Evolutionary conservation across 2,888 invertebrate species (phyloP).

Genomic region (Acanthoscelides obtectus): DNA sequence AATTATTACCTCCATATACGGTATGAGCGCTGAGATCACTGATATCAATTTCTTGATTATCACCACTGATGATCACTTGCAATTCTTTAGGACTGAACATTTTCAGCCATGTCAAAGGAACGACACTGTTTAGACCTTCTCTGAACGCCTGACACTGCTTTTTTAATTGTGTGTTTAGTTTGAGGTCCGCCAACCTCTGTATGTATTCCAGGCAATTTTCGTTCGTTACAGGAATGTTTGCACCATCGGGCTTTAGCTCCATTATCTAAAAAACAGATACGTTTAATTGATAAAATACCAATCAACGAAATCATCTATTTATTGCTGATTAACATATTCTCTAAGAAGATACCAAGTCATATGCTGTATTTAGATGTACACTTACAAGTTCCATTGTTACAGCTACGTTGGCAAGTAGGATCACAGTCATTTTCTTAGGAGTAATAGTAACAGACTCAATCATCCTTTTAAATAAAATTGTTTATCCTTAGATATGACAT

Average conservation of each 20-base stretch:
- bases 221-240: constrained; percentile 84
- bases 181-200: constrained; percentile 92
- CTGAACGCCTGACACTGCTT: constrained; percentile 85
- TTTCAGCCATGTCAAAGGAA: constrained; percentile 87
- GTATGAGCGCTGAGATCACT: constrained; percentile 82
- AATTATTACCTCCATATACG: constrained; percentile 69
- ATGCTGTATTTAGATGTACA: too few species aligned
- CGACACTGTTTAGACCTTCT: constrained; percentile 84
- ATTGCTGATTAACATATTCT: too few species aligned
- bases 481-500: too few species aligned
- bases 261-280: constrained; percentile 56
- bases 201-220: constrained; percentile 95
- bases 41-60: constrained; percentile 89
- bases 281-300: neutral
- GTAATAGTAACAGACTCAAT: too few species aligned
- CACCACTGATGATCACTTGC: constrained; percentile 94
- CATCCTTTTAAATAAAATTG: too few species aligned
- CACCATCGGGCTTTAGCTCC: constrained; percentile 87
- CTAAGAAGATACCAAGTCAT: too few species aligned
- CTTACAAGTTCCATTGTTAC: too few species aligned
- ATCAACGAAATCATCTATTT: too few species aligned
- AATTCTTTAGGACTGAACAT: constrained; percentile 94
- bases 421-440: too few species aligned
- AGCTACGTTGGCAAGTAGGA: too few species aligned
- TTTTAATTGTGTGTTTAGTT: constrained; percentile 85